Base-by-base conservation (phyloP, 2,113 vertebrate species). In the Chionodraco myersi region DNA sequence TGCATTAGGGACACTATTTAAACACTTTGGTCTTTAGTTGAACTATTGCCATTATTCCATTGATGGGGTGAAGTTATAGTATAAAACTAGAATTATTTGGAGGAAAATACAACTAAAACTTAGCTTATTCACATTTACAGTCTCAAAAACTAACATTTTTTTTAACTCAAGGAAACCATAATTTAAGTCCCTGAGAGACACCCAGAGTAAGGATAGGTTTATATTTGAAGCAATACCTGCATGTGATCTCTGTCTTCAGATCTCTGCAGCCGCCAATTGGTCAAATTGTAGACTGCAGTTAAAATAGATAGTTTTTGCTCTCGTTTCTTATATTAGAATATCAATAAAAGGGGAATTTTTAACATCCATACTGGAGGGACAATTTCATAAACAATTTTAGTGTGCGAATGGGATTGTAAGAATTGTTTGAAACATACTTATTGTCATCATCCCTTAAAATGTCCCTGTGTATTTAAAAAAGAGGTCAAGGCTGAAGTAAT, bases 21-120 rank as follows among this genome's bases (percentile, higher is more conserved):
- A 68, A 83, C 53, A 75, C 36, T 85, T 84, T 76, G 62, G 80
- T 90, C 74, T 85, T 76, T 23, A 36, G 30, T 64, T 72, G 36
- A 57, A 75, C 4, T 49, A 72, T 21, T 59, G 16, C 18, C 15
- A 15, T 58, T n/a, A 53, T 7, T 70, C 63, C 30, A 15, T 14
- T 60, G 30, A 57, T 21, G 3, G 26, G 41, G n/a, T n/a, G n/a
- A 71, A 74, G 11, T 45, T 34, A 68, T 54, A 48, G n/a, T 6
- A 10, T 36, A 1, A 86, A 69, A 48, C 3, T 16, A 59, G 2
- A 0, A 41, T 64, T 53, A 60, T 72, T 54, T 69, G 16, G 18
- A 75, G 57, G 66, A 72, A 58, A 48, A 53, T 2, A 72, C 14
- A 18, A 76, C 5, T 36, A 13, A 77, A 70, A 56, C 64, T 44